A percentile compares a stretch with the other conserved stretches of the same genome.
Evolutionary conservation across 2,888 invertebrate genomes (phyloP).

Genomic region (Neelides folsomi): DNA sequence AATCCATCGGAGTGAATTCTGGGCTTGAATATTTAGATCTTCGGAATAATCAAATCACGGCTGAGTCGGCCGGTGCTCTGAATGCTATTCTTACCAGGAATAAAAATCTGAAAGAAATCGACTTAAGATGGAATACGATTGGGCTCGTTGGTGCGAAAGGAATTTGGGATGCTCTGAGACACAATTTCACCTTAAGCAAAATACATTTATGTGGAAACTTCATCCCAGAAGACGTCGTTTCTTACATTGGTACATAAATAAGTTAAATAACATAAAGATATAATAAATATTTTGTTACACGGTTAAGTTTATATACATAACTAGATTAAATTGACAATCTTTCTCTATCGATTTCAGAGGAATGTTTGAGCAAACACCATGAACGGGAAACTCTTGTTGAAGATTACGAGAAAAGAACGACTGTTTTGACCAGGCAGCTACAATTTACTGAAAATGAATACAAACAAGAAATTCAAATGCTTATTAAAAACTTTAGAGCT

Average conservation of each 20-base stretch:
- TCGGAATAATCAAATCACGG: constrained; percentile 38
- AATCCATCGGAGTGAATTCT: constrained; percentile 36
- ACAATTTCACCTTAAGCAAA: constrained; percentile 34
- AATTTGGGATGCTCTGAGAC: constrained; percentile 35
- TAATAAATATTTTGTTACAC: not conserved
- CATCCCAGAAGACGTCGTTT: constrained; percentile 37
- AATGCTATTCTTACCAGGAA: constrained; percentile 35
- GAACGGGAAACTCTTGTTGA: constrained; percentile 27
- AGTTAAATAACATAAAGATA: no score
- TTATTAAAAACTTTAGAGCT: constrained; percentile 24
- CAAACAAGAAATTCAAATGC: constrained; percentile 24
- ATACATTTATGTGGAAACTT: constrained; percentile 38
- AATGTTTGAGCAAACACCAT: constrained; percentile 19
- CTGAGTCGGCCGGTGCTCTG: constrained; percentile 35
- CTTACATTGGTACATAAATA: constrained; percentile 34
- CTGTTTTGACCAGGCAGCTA: constrained; percentile 29
- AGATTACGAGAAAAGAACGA: constrained; percentile 31
- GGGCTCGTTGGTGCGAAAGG: constrained; percentile 37
- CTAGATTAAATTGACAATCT: not conserved
- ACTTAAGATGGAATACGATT: constrained; percentile 39
- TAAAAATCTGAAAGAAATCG: constrained; percentile 35
- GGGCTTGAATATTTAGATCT: constrained; percentile 37
- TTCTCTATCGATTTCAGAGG: constrained; percentile 9
- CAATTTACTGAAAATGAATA: constrained; percentile 29
- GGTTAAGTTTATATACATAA: not conserved